phyloP scores from a whole-genome alignment of 2,113 vertebrate species.

The Psephotus haematonotus region DNA sequence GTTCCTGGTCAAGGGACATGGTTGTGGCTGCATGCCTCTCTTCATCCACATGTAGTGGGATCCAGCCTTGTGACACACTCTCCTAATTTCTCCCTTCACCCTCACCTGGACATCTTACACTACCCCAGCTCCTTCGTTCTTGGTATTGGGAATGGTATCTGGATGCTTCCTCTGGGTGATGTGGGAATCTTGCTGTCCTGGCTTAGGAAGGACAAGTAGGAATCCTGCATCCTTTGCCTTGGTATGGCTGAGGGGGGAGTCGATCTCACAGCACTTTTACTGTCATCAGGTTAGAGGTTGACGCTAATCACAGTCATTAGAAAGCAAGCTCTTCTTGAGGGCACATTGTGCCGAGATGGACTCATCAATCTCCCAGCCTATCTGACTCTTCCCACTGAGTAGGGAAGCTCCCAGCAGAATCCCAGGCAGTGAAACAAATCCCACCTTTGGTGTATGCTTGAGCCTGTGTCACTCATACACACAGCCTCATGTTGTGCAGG shows the following conservation, averaged over 20 bases:
- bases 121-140: background rate
- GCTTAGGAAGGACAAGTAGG: background rate
- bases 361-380: background rate
- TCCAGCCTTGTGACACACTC: background rate
- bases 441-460: background rate
- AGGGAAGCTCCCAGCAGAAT: background rate
- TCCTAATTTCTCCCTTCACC: background rate
- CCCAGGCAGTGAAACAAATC: background rate
- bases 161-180: background rate
- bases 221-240: background rate
- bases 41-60: background rate
- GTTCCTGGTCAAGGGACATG: background rate
- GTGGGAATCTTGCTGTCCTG: background rate
- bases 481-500: background rate
- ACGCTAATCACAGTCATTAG: background rate
- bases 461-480: background rate
- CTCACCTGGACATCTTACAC: background rate
- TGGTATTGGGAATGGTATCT: background rate
- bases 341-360: background rate
- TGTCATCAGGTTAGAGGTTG: background rate
- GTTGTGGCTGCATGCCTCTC: background rate
- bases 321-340: background rate
- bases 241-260: background rate
- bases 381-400: background rate
- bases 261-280: background rate